Evolutionary conservation across 2,888 invertebrate genomes (phyloP), one percentile per base, ranked within the genome.

Genomic region (Melikaiella ostensackeni): DNA sequence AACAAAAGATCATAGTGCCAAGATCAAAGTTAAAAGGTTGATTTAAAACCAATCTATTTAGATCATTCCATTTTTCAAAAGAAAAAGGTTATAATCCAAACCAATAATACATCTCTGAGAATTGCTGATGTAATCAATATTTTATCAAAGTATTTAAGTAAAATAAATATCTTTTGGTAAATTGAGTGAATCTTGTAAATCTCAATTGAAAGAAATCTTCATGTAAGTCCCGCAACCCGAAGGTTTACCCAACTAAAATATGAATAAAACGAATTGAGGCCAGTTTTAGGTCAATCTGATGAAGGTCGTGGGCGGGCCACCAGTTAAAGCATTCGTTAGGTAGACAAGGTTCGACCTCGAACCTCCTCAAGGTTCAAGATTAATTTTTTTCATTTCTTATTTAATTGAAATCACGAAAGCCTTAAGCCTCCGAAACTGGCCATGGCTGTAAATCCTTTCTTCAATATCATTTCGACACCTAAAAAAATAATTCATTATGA

Each of bases 241-340:
- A 87, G 86, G 86, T 85, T 84, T 82, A 85, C 74, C 83, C 76
- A 79, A 83, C 85, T 83, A 78, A 84, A 82, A 81, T 81, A 82
- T 85, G 82, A 84, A 87, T 83, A 83, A 85, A 84, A 85, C 78
- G 82, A 85, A 79, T 80, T 84, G 86, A 89, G 88, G 86, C 79
- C 86, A 83, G 84, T 86, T 83, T 87, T 85, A 84, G 87, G 81
- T 83, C 77, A 85, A 85, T 85, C 82, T 81, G 82, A 75, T 81
- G 86, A 89, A 89, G 89, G 89, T 88, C 89, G 88, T 85, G 85
- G 88, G 88, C 88, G 88, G 88, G 81, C 87, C 85, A 84, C 84
- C 85, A 80, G 82, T 74, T 74, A 62, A 75, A 80, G 86, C 84
- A 86, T 88, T 88, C 83, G 86, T 87, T 82, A 81, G 84, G 82